Evolutionary conservation across 2,113 vertebrate genomes (phyloP).

Genomic region (Solea solea): DNA sequence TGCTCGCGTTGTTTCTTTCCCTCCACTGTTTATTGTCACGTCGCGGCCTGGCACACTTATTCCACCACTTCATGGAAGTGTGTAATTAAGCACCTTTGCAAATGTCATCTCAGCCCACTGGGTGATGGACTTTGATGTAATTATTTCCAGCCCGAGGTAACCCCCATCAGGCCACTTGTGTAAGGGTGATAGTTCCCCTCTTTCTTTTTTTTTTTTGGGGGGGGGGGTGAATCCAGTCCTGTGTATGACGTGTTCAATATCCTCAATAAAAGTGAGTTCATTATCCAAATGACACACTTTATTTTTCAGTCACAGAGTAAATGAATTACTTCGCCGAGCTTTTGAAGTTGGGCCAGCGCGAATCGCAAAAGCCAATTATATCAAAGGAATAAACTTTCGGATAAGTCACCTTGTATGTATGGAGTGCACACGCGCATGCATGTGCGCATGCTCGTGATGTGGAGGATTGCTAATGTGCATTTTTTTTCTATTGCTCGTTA

Average conservation of each 20-base stretch:
- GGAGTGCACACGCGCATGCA: neutral
- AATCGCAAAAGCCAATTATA: neutral
- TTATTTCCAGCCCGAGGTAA: slow-evolving; percentile 60
- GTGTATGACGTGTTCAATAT: neutral
- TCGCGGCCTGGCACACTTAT: slow-evolving; percentile 43
- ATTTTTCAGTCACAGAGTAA: neutral
- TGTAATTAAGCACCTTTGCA: slow-evolving; percentile 67
- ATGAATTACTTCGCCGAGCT: neutral
- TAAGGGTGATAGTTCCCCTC: slow-evolving; percentile 28
- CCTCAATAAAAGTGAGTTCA: neutral
- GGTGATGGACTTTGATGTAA: slow-evolving; percentile 63
- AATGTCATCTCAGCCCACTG: slow-evolving; percentile 66
- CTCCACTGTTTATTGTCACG: slow-evolving; percentile 34
- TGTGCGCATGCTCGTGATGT: neutral
- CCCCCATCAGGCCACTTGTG: slow-evolving; percentile 15
- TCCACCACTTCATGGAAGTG: slow-evolving; percentile 54
- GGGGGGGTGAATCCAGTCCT: neutral
- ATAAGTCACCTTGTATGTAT: neutral
- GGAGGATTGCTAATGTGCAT: neutral
- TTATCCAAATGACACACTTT: neutral
- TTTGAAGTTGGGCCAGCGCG: neutral
- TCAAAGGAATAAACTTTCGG: neutral
- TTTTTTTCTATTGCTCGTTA: neutral
- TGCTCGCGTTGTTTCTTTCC: slow-evolving; percentile 42
- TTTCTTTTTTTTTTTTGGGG: slow-evolving; percentile 7